Evolutionary conservation across 2,888 invertebrate genomes (phyloP).

Genomic region (Dicyrtomina minuta): DNA sequence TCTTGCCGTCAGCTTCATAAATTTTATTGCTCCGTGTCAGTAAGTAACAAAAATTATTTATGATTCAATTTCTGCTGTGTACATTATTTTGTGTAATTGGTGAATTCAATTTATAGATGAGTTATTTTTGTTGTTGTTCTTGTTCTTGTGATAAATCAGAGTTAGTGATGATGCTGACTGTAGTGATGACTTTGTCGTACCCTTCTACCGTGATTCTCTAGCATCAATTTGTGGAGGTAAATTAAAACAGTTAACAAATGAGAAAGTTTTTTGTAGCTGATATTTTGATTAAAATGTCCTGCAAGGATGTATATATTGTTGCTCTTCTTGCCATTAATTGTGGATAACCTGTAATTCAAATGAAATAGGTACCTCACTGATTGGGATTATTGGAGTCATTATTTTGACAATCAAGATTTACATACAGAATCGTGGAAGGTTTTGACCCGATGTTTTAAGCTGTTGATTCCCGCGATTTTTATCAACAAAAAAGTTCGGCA

Average conservation of each 20-base stretch:
- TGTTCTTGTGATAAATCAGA: background rate
- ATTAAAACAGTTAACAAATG: background rate
- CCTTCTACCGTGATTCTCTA: constrained; percentile 22
- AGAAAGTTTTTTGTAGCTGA: too few species aligned
- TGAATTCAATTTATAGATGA: background rate
- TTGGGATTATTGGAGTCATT: constrained; percentile 41
- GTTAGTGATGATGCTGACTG: background rate
- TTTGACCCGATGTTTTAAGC: background rate
- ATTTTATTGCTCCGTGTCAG: constrained; percentile 47
- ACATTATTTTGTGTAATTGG: background rate
- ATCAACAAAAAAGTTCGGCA: too few species aligned
- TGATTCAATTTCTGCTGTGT: background rate
- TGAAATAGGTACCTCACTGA: constrained; percentile 41
- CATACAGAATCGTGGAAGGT: constrained; percentile 23
- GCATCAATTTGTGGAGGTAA: constrained; percentile 30
- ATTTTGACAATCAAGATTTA: constrained; percentile 39
- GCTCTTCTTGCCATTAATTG: background rate
- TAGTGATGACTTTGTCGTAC: background rate
- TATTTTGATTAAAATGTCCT: background rate
- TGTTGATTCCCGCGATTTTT: too few species aligned
- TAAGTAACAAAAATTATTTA: constrained; percentile 34
- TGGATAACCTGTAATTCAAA: background rate
- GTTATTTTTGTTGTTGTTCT: too few species aligned
- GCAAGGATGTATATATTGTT: background rate
- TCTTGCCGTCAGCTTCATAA: constrained; percentile 65